Evolutionary conservation across 2,888 invertebrate species (phyloP).

Genomic region (Ecliptopera silaceata): DNA sequence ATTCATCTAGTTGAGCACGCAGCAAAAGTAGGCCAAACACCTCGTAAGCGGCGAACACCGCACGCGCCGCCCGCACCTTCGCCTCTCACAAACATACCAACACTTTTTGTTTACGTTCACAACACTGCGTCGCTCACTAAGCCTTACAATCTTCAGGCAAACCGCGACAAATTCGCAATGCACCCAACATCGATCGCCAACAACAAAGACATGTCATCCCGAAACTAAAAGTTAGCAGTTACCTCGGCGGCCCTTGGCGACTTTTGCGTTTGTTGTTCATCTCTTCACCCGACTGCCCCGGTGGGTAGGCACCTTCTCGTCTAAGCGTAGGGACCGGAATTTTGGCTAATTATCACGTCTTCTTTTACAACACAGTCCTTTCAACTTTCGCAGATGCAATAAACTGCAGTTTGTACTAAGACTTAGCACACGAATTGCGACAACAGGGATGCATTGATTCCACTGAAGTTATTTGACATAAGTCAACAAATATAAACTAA

Average conservation of each 20-base stretch:
- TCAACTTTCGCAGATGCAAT: constrained; percentile 84
- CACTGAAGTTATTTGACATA: constrained; percentile 77
- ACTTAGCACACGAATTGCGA: constrained; percentile 78
- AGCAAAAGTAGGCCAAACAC: constrained; percentile 80
- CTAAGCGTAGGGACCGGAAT: constrained; percentile 94
- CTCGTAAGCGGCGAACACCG: constrained; percentile 63
- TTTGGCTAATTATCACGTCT: constrained; percentile 86
- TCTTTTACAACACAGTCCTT: constrained; percentile 83
- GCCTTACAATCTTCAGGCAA: constrained; percentile 62
- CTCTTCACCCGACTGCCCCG: constrained; percentile 85
- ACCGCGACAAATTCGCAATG: constrained; percentile 65
- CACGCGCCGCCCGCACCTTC: constrained; percentile 54
- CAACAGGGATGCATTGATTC: constrained; percentile 78
- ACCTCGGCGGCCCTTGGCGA: constrained; percentile 91
- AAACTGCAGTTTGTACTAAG: constrained; percentile 81
- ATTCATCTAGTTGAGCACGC: constrained; percentile 75
- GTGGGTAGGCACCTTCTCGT: constrained; percentile 90
- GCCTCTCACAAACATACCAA: constrained; percentile 50
- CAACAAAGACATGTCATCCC: constrained; percentile 80
- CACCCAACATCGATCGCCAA: constrained; percentile 54
- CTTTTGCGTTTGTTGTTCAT: constrained; percentile 94
- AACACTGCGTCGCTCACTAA: constrained; percentile 53
- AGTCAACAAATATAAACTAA: constrained; percentile 80
- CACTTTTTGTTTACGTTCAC: constrained; percentile 70
- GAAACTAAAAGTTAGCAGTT: constrained; percentile 68